phyloP scores from a whole-genome alignment of 2,888 invertebrate genomes.

The Epistrophe grossulariae region DNA sequence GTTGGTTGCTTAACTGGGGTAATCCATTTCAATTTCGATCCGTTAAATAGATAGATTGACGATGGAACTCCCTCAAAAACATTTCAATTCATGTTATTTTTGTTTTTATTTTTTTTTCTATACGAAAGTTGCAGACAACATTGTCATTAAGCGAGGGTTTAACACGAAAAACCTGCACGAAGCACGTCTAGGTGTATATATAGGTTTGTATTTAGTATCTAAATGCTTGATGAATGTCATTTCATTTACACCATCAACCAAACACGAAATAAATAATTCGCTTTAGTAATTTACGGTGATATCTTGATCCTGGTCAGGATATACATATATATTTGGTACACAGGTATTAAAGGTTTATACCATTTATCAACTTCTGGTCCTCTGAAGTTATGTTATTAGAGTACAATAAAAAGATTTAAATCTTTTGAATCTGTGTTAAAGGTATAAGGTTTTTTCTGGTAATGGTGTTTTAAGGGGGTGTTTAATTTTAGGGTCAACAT shows the following conservation, averaged over 20 bases:
- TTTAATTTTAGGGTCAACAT: too few relatives aligned
- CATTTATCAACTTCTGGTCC: neutral
- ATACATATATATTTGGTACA: conserved; percentile 1
- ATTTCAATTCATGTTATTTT: conserved; percentile 29
- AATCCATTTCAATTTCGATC: conserved; percentile 68
- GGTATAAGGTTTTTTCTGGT: too few relatives aligned
- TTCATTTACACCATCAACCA: conserved; percentile 57
- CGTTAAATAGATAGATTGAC: conserved; percentile 50
- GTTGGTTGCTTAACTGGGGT: conserved; percentile 32
- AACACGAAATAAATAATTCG: conserved; percentile 68
- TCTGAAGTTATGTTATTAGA: neutral
- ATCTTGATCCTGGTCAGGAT: conserved; percentile 40
- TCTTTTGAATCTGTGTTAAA: too few relatives aligned
- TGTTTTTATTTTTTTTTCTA: neutral
- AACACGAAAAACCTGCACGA: conserved; percentile 26
- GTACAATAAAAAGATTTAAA: neutral
- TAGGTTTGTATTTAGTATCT: neutral
- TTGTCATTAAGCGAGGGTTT: conserved; percentile 59
- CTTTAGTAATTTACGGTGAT: conserved; percentile 56
- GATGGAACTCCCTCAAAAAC: conserved; percentile 26
- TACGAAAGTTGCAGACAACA: conserved; percentile 11
- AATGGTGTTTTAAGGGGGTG: too few relatives aligned
- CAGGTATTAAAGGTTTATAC: neutral
- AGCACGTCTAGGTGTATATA: neutral
- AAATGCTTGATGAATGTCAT: conserved; percentile 57